Evolutionary conservation across 2,888 invertebrate genomes (phyloP), one percentile per base, ranked within the genome.

Genomic region (Nymphalis urticae): DNA sequence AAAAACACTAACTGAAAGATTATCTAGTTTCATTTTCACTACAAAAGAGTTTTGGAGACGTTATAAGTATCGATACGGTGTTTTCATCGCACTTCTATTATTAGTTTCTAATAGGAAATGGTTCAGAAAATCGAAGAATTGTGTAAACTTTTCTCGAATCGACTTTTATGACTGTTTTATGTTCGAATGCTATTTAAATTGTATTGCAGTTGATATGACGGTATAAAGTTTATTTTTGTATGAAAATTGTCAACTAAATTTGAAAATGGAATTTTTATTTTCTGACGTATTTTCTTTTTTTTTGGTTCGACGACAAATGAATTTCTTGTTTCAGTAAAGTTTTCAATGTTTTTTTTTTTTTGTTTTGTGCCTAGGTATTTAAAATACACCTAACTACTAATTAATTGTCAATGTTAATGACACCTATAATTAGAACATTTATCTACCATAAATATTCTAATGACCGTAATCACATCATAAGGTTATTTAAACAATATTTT

Each of bases 121-220:
- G 19, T 42, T 19, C 36, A 58, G 42, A 58, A 42, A 19, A 58
- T 58, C 58, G 58, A 19, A n/a, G 19, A 42, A 42, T 42, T 58
- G 19, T 58, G 42, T 58, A 27, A 42, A 58, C 10, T 36, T 54
- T 42, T 58, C n/a, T 36, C 6, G n/a, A 10, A 58, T 9, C 19
- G n/a, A 58, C 32, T 36, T 58, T 36, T 36, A 58, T 58, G 54
- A 27, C 17, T 54, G 27, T 54, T 54, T 54, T 54, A 21, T 24
- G 36, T n/a, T 58, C 36, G 58, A 58, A 17, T 36, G 58, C 36
- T 58, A 58, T 42, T 58, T 58, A 42, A 58, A 58, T 58, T 58
- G 36, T 42, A 36, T 17, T 56, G 36, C 6, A 42, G n/a, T 42
- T 58, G 19, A 58, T 58, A 42, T 42, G 19, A 42, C 9, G 32